Evolutionary conservation across 1,140 invertebrate species (phyloP), one percentile per base, ranked within the genome.

Genomic region (Cyclina sinensis): DNA sequence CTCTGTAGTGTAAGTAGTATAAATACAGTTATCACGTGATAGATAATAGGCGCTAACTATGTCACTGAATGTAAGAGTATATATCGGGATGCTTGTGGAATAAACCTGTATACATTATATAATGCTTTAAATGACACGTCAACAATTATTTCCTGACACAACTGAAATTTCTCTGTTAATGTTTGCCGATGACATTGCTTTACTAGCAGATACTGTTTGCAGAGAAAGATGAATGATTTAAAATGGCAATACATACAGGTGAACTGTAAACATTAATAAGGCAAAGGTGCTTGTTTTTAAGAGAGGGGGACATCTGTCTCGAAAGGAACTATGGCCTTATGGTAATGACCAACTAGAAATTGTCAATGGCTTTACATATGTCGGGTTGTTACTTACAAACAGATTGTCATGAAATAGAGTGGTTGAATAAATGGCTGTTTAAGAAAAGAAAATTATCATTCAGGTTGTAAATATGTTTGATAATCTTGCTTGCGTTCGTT

Each of bases 141-240:
- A 82, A 24, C 59, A 65, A 16, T 48, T 88, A 32, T 27, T 51
- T 48, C 70, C 65, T 48, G 18, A 43, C 76, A 32, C 62, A 1
- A 37, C 24, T 46, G 74, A 46, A n/a, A n/a, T 43, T 21, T 85
- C 57, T 43, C 24, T 62, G 24, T 51, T 68, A 5, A 68, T 85
- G 62, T 85, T 86, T 76, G 68, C 68, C 5, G 83, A 86, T 39
- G 83, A 86, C 57, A 48, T 86, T 18, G 43, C 27, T 21, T 24
- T 86, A 27, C 48, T 76, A 27, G 14, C 82, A 9, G 73, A 76
- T 57, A 86, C 83, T 57, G 65, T n/a, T 43, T 86, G 59, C 83
- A 76, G 62, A 27, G 24, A 59, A 0, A 57, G 48, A 16, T 86
- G 21, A 78, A 57, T 21, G 27, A 18, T 37, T 62, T 86, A 54